Evolutionary conservation across 2,113 vertebrate genomes (phyloP), one percentile per base, ranked within the genome.

Genomic region (Cavia aperea): DNA sequence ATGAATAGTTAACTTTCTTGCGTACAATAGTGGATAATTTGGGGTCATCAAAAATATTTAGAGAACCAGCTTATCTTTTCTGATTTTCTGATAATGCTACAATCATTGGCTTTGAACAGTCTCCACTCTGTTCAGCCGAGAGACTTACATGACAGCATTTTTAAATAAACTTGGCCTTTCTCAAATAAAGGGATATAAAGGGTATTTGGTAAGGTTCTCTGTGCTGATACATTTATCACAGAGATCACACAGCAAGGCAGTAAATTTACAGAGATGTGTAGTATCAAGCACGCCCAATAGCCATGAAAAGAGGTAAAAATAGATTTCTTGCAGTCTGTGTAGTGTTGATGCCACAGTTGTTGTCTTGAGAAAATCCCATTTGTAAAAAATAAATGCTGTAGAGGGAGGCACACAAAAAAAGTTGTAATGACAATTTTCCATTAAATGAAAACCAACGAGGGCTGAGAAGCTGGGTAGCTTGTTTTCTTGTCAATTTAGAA

Each of bases 311-410:
- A n/a, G 89, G 36, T 78, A 75, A 68, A 91, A 91, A 86, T 49
- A 77, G 95, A 86, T 94, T 94, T 87, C 87, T 78, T 39, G 18
- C 72, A 29, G 1, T 58, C 63, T 51, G 43, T 62, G 19, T 15
- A 0, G 9, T 78, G 60, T 81, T 68, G 81, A 81, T 77, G 66
- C 21, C 33, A 2, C 46, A 29, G 84, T 93, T 91, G 82, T 21
- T 87, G 36, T 86, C 78, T 93, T 54, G 90, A 75, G 94, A 88
- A 89, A 91, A 93, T 88, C 72, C 46, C 26, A 39, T 91, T 94
- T 93, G 54, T 89, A 82, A 81, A 60, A 87, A 94, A 90, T 72
- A 95, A 77, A 78, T 88, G 87, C 63, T 90, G 7, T 46, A 1
- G 51, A 62, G 65, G 0, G 1, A 92, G 87, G 39, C 51, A 65